Evolutionary conservation across 2,888 invertebrate genomes (phyloP), one percentile per base, ranked within the genome.

Genomic region (Acanthacorydalis orientalis): DNA sequence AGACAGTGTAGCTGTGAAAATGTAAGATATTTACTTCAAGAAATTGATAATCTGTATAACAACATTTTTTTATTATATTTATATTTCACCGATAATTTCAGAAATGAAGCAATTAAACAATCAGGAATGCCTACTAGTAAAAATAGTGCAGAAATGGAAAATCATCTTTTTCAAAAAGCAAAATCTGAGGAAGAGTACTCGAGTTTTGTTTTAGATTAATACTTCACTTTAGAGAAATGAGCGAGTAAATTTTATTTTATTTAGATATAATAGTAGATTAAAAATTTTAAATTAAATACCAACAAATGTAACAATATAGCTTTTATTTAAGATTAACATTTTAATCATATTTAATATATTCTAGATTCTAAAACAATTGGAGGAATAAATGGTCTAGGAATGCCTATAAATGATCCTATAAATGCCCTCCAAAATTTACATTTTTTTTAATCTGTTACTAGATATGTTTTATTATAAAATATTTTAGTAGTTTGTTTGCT

Each of bases 81-180:
- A n/a, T n/a, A n/a, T n/a, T n/a, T n/a, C n/a, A n/a, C n/a, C n/a
- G n/a, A n/a, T n/a, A 51, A 47, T 61, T 64, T 47, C 63, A 93
- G 92, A 57, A 91, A 93, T 59, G 92, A 93, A 64, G 85, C 88
- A 7, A 80, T 92, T 52, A 81, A 85, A 53, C 75, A 77, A 46
- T 83, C 85, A 31, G 87, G 87, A 3, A 83, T 85, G 72, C 84
- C 86, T 51, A 83, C 86, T 14, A 73, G 80, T 0, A 80, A 88
- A 55, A 91, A 87, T 62, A 89, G 89, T 56, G 76, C 78, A 50
- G 91, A 92, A 60, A 91, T 93, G 90, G 93, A 95, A 65, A 89
- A 80, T 60, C 91, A 92, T 67, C 89, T 93, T 0, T 93, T 84
- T 59, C 80, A 82, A 63, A 92, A 92, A 63, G 90, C 92, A 0